Evolutionary conservation across 2,113 vertebrate genomes (phyloP).

Genomic region (Meleagris gallopavo): DNA sequence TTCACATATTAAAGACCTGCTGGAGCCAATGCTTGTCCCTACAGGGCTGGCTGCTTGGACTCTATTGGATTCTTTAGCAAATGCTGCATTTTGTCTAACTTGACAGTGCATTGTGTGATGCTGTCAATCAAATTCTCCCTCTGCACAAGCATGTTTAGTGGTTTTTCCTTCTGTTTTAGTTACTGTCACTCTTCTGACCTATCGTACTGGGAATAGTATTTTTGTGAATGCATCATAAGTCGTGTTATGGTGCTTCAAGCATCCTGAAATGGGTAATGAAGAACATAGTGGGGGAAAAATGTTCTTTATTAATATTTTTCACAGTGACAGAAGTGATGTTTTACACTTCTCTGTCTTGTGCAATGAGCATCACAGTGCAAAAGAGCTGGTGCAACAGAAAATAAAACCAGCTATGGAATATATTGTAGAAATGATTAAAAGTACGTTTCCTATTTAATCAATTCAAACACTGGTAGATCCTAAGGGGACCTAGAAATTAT

Average conservation of each 20-base stretch:
- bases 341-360: background rate
- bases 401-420: background rate
- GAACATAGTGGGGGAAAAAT: fast-evolving
- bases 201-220: fast-evolving
- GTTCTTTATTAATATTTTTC: background rate
- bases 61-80: background rate
- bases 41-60: background rate
- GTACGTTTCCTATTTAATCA: background rate
- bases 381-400: background rate
- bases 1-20: background rate
- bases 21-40: background rate
- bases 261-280: background rate
- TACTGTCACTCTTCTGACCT: background rate
- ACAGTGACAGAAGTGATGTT: background rate
- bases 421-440: background rate
- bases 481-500: background rate
- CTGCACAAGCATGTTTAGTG: background rate
- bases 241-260: background rate
- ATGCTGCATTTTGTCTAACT: background rate
- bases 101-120: background rate
- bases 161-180: background rate
- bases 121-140: background rate
- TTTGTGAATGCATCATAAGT: background rate
- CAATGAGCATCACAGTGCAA: background rate
- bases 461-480: background rate